phyloP scores from a whole-genome alignment of 2,113 vertebrate species.

The Illadopsis cleaveri region DNA sequence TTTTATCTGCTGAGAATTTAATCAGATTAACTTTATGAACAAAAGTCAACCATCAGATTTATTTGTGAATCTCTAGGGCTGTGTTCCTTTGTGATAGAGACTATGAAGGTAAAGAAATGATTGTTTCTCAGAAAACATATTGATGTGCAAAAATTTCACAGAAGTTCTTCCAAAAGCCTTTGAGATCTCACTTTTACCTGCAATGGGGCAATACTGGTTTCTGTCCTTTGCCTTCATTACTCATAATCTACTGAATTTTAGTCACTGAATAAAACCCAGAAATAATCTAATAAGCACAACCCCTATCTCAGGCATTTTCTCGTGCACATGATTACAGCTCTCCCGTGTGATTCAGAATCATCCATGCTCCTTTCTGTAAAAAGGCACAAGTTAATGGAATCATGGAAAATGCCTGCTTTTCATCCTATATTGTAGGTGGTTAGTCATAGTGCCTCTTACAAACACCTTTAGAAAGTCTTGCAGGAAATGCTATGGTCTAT shows the following conservation, averaged over 20 bases:
- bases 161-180: background rate
- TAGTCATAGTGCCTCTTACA: background rate
- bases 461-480: background rate
- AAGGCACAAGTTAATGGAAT: background rate
- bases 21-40: conserved; percentile 11
- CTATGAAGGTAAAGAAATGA: background rate
- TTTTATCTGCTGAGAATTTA: background rate
- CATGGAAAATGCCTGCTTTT: background rate
- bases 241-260: background rate
- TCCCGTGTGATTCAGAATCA: background rate
- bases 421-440: background rate
- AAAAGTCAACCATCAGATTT: background rate
- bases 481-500: background rate
- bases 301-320: background rate
- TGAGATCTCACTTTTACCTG: background rate
- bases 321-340: background rate
- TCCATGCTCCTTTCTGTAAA: background rate
- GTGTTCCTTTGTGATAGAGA: background rate
- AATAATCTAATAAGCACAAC: background rate
- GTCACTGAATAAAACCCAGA: background rate
- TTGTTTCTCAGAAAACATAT: background rate
- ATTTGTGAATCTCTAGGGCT: background rate
- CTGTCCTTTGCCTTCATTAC: background rate
- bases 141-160: background rate
- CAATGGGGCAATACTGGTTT: background rate